phyloP scores from a whole-genome alignment of 1,140 invertebrate genomes.

The Propsilocerus akamusi region DNA sequence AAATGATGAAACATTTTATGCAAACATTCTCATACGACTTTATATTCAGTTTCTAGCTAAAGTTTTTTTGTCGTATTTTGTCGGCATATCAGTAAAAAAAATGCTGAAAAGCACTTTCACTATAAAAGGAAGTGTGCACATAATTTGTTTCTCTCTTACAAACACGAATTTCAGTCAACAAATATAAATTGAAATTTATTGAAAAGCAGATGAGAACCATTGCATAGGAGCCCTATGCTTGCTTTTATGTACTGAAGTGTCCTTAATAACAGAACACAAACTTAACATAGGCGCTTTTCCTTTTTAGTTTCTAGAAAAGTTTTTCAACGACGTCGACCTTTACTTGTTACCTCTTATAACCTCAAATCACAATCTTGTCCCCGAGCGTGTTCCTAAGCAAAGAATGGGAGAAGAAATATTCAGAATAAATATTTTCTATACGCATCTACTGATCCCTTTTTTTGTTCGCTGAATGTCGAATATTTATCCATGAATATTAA shows the following conservation, averaged over 20 bases:
- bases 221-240: background rate
- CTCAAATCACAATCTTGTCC: too few species aligned
- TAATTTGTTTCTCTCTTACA: background rate
- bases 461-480: too few species aligned
- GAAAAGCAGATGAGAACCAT: background rate
- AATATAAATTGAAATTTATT: constrained; percentile 2
- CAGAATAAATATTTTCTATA: too few species aligned
- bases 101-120: background rate
- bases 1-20: background rate
- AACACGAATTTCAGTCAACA: background rate
- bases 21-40: too few species aligned
- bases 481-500: too few species aligned
- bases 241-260: background rate
- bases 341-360: too few species aligned
- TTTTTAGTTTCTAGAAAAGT: background rate
- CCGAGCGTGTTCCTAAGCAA: too few species aligned
- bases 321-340: too few species aligned
- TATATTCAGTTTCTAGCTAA: background rate
- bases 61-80: too few species aligned
- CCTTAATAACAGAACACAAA: background rate
- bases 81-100: background rate
- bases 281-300: background rate
- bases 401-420: too few species aligned
- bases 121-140: background rate
- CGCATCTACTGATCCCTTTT: too few species aligned